phyloP scores from a whole-genome alignment of 2,888 invertebrate species.

The Drosophila kambysellisi region DNA sequence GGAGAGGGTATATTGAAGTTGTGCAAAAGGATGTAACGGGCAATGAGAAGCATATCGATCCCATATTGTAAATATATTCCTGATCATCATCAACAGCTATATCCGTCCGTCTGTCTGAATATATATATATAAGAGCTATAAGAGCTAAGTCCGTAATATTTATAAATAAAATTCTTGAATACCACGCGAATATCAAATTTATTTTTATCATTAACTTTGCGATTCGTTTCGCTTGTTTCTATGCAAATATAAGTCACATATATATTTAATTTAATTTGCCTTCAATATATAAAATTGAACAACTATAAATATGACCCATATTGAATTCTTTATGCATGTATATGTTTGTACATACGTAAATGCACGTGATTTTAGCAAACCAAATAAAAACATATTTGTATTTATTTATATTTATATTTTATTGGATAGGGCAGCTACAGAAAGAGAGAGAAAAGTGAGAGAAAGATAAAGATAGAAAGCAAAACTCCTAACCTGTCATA shows the following conservation, averaged over 20 bases:
- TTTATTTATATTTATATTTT: background rate
- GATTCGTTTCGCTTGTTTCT: background rate
- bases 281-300: background rate
- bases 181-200: background rate
- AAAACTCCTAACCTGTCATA: background rate
- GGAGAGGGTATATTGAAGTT: background rate
- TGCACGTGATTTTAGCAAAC: background rate
- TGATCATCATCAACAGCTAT: background rate
- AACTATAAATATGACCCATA: background rate
- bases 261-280: background rate
- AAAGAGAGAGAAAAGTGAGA: background rate
- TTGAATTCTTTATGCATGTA: background rate
- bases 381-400: background rate
- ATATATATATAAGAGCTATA: too few relatives aligned
- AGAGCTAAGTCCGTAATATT: background rate
- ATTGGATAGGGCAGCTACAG: background rate
- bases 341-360: background rate
- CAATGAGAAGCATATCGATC: background rate
- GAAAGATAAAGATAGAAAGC: background rate
- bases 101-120: background rate
- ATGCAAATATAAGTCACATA: background rate
- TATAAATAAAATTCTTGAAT: background rate
- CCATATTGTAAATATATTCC: background rate
- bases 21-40: background rate
- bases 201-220: background rate